Percentiles rank a stretch among this genome's conserved stretches.
Evolutionary conservation across 2,888 invertebrate species (phyloP).

Genomic region (Hofmannophila pseudospretella): DNA sequence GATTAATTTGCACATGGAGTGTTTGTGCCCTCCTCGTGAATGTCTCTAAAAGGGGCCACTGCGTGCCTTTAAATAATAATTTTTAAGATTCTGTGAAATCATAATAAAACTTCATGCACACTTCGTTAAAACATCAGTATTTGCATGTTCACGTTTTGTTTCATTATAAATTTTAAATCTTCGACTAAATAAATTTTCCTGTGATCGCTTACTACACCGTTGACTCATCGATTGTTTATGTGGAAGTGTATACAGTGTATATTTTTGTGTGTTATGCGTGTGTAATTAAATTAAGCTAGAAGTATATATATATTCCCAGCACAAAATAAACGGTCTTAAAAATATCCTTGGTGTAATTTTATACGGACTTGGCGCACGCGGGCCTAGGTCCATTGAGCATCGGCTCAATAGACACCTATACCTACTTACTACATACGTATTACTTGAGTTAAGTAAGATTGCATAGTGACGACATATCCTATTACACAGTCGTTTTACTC

Average conservation of each 20-base stretch:
- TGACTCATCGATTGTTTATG: slow-evolving; percentile 7
- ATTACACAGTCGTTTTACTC: neutral
- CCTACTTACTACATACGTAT: slow-evolving; percentile 1
- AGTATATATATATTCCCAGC: neutral
- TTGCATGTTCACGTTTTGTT: slow-evolving; percentile 60
- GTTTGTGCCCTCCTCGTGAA: slow-evolving; percentile 69
- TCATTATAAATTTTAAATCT: slow-evolving; percentile 21
- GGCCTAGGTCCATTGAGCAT: slow-evolving; percentile 11
- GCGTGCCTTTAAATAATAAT: slow-evolving; percentile 25
- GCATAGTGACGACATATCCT: slow-evolving; percentile 4
- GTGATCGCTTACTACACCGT: slow-evolving; percentile 1
- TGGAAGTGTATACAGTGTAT: slow-evolving; percentile 9
- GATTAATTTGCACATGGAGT: slow-evolving; percentile 75
- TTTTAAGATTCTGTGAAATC: slow-evolving; percentile 37
- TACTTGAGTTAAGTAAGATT: slow-evolving; percentile 8
- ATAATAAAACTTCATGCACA: slow-evolving; percentile 54
- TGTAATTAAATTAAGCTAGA: neutral
- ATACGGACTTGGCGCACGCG: slow-evolving; percentile 8
- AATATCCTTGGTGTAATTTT: slow-evolving; percentile 9
- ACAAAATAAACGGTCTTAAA: slow-evolving; percentile 1
- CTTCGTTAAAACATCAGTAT: slow-evolving; percentile 41
- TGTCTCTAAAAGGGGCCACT: slow-evolving; percentile 52
- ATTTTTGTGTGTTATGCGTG: slow-evolving; percentile 7
- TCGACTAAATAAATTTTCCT: slow-evolving; percentile 9
- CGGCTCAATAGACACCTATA: slow-evolving; percentile 7